phyloP scores from a whole-genome alignment of 2,113 vertebrate species.

The Clarias batrachus region DNA sequence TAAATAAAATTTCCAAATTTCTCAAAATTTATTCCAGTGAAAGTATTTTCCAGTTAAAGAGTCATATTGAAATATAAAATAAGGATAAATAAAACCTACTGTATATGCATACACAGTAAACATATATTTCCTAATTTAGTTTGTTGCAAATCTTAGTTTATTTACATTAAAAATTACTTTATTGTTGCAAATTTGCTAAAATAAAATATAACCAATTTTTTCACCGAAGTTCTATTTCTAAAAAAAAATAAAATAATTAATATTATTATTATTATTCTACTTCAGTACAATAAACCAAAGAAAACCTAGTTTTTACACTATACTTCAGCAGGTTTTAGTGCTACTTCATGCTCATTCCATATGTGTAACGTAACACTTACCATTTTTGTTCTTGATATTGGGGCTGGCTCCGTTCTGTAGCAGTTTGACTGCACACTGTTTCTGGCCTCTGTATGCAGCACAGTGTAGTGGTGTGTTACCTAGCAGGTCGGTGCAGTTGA shows the following conservation, averaged over 20 bases:
- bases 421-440: conserved; percentile 85
- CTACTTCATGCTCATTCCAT: too few relatives aligned
- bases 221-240: neutral
- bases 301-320: neutral
- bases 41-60: neutral
- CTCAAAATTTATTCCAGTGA: neutral
- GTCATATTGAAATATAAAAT: neutral
- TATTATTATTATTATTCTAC: too few relatives aligned
- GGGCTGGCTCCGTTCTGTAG: conserved; percentile 83
- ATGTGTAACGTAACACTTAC: conserved; percentile 63
- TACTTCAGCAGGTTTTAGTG: too few relatives aligned
- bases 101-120: too few relatives aligned
- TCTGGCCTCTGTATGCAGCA: conserved; percentile 93
- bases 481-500: conserved; percentile 88
- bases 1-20: neutral
- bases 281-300: neutral
- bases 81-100: neutral
- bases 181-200: too few relatives aligned
- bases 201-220: neutral
- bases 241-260: too few relatives aligned
- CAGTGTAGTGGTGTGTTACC: conserved; percentile 94
- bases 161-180: too few relatives aligned
- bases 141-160: neutral
- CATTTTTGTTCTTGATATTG: conserved; percentile 84
- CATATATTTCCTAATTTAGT: neutral